Conservation (phyloP, 53 echinoderm and acorn worm species). For the Echinarachnius parma region DNA sequence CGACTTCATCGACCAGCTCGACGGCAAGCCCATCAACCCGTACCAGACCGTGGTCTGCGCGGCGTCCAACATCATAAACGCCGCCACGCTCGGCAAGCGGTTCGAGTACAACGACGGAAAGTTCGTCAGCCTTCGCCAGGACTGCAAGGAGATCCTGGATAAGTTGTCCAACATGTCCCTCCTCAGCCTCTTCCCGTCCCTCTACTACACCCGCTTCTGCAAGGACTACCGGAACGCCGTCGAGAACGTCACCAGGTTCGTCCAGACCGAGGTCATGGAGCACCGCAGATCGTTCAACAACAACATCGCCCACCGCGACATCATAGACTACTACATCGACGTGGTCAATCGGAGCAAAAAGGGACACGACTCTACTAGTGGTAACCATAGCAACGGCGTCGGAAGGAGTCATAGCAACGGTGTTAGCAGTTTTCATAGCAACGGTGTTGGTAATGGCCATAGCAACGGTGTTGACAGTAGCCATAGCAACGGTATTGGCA, state of each 20-base stretch:
- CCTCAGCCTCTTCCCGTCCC: conserved; percentile 52
- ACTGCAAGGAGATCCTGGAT: conserved; percentile 42
- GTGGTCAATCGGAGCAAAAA: conserved; percentile 32
- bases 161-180: conserved; percentile 23
- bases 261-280: conserved; percentile 22
- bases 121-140: conserved; percentile 34
- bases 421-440: too few species aligned
- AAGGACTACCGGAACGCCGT: conserved; percentile 25
- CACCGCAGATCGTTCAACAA: conserved; percentile 36
- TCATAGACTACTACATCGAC: conserved; percentile 52
- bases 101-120: conserved; percentile 44
- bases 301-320: conserved; percentile 40
- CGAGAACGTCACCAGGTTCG: conserved; percentile 19
- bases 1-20: conserved; percentile 10
- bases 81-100: conserved; percentile 49
- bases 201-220: conserved; percentile 32
- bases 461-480: too few species aligned
- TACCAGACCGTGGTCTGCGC: conserved; percentile 22
- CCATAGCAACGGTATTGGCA: too few species aligned
- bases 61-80: conserved; percentile 52
- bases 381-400: too few species aligned
- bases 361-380: too few species aligned
- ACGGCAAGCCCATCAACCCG: conserved; percentile 43
- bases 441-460: too few species aligned
- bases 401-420: too few species aligned